Percentiles rank a stretch among this genome's conserved stretches.
phyloP scores from a whole-genome alignment of 2,888 invertebrate genomes.

The Acrobasis repandana region DNA sequence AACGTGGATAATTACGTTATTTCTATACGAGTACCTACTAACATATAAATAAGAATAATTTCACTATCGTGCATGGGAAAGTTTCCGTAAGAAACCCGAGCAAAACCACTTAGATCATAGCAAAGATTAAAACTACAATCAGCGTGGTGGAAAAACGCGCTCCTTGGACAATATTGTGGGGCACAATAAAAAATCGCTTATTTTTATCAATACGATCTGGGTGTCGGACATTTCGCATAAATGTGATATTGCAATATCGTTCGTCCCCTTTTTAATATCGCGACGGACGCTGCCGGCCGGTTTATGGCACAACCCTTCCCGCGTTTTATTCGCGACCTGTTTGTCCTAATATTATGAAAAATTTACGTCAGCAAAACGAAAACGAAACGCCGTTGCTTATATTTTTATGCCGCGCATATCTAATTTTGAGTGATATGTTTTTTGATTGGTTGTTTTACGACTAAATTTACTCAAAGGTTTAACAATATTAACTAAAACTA shows the following conservation, averaged over 20 bases:
- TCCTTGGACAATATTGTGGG: constrained; percentile 59
- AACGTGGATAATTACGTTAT: no score
- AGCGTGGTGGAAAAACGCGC: constrained; percentile 48
- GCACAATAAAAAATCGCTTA: constrained; percentile 81
- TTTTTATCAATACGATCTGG: constrained; percentile 83
- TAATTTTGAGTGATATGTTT: not conserved
- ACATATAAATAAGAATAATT: no score
- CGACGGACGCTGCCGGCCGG: constrained; percentile 78
- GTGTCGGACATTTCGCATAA: constrained; percentile 82
- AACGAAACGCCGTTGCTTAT: constrained; percentile 60
- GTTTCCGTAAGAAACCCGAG: not conserved
- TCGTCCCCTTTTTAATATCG: constrained; percentile 83
- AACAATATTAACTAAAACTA: no score
- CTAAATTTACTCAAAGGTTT: not conserved
- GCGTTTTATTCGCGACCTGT: constrained; percentile 82
- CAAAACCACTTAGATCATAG: constrained; percentile 9
- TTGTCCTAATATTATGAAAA: constrained; percentile 82
- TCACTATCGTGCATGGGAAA: not conserved
- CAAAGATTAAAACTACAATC: constrained; percentile 44
- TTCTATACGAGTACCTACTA: no score
- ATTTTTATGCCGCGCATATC: constrained; percentile 34
- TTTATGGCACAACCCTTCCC: constrained; percentile 82
- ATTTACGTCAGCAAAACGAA: constrained; percentile 77
- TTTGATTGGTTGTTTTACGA: not conserved
- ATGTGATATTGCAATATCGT: constrained; percentile 83